phyloP scores from a whole-genome alignment of 2,797 vertebrate species.

The Cyclopterus lumpus region DNA sequence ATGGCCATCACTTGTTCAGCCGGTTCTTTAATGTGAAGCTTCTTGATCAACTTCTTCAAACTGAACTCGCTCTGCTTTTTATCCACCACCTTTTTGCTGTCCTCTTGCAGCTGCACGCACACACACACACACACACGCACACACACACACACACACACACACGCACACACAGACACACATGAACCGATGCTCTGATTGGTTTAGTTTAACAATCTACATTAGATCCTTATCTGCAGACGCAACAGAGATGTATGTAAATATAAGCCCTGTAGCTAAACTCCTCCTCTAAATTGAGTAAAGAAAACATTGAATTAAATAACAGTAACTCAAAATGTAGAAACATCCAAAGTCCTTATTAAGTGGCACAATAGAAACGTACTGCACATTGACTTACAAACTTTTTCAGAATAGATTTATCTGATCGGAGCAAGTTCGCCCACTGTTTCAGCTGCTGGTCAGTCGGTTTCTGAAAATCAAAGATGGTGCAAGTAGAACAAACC shows the following conservation, averaged over 20 bases:
- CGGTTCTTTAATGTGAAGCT: slow-evolving; percentile 89
- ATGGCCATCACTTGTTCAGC: slow-evolving; percentile 88
- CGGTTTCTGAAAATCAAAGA: slow-evolving; percentile 61
- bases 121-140: slow-evolving; percentile 1
- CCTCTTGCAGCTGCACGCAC: slow-evolving; percentile 48
- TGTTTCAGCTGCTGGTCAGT: slow-evolving; percentile 31
- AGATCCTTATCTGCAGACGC: not conserved
- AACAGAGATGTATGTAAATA: not conserved
- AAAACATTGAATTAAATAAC: not conserved
- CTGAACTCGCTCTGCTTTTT: slow-evolving; percentile 84
- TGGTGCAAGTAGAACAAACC: not conserved
- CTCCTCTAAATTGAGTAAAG: not conserved
- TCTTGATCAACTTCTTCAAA: slow-evolving; percentile 89
- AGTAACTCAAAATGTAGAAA: not conserved
- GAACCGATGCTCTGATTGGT: not conserved
- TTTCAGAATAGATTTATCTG: slow-evolving; percentile 45
- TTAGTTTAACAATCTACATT: not conserved
- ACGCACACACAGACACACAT: too few relatives aligned
- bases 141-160: too few relatives aligned
- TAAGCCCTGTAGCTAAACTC: not conserved
- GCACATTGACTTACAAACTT: slow-evolving; percentile 72
- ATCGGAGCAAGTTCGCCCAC: slow-evolving; percentile 69
- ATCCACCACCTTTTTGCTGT: slow-evolving; percentile 67
- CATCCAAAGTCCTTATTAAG: not conserved
- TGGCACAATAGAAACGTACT: not conserved